These are phyloP conservation scores for Sebastes oblongus DNA, from an alignment of 2,797 vertebrate genomes.

Conservation along the genomic window DNA sequence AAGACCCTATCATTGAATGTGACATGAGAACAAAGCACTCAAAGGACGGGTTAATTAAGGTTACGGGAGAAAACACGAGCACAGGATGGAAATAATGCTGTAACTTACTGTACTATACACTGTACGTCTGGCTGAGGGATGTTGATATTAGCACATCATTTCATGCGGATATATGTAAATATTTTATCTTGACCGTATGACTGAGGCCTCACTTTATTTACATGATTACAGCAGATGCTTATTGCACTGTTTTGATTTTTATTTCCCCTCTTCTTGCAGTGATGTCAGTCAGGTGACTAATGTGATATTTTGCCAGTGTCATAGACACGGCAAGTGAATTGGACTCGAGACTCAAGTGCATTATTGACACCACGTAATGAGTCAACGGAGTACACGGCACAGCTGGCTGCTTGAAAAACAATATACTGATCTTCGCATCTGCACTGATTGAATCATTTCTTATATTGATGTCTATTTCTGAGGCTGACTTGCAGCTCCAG, in stretches of 20 bases:
- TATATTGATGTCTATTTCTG: not conserved
- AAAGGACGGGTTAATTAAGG: constrained; percentile 29
- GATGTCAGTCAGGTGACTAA: not conserved
- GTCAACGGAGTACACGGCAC: not conserved
- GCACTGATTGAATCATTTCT: not conserved
- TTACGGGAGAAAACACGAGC: constrained; percentile 27
- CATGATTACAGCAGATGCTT: not conserved
- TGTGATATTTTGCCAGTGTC: not conserved
- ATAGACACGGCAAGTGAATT: not conserved
- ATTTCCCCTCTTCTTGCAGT: no score
- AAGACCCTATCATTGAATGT: constrained; percentile 24
- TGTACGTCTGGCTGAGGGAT: not conserved
- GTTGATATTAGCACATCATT: not conserved
- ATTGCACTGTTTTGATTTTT: not conserved
- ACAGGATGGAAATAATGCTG: constrained; percentile 11
- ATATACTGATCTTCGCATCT: not conserved
- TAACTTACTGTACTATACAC: not conserved
- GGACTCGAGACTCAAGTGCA: not conserved
- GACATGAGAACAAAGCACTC: constrained; percentile 48
- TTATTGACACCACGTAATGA: not conserved
- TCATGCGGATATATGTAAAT: no score
- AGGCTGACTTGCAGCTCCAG: not conserved
- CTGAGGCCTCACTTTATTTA: not conserved
- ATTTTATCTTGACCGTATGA: not conserved
- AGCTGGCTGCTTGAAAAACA: not conserved